These are phyloP conservation scores for Peromyscus aztecus DNA, from an alignment of 2,797 vertebrate species.

Conservation along the genomic window DNA sequence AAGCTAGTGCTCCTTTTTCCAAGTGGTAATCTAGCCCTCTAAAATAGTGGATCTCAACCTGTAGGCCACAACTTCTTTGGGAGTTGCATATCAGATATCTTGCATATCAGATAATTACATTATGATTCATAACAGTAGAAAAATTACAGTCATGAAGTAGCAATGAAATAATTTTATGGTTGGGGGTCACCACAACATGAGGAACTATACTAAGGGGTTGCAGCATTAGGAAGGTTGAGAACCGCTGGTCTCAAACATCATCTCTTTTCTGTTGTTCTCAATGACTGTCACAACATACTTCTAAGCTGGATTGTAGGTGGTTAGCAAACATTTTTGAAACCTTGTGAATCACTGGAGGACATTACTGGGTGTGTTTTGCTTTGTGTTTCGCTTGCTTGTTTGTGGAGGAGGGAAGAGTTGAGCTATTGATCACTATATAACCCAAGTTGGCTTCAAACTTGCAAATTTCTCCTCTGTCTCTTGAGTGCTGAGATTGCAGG, in stretches of 20 bases:
- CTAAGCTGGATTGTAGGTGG: background rate
- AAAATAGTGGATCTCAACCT: background rate
- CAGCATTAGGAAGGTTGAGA: background rate
- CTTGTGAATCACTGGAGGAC: background rate
- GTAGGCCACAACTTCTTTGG: background rate
- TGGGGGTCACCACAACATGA: background rate
- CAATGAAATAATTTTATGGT: background rate
- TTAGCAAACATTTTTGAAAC: background rate
- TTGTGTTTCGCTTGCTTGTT: background rate
- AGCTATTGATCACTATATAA: background rate
- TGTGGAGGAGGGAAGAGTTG: background rate
- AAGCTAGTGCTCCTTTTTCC: slow-evolving; percentile 1
- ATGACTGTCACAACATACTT: background rate
- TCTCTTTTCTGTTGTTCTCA: background rate
- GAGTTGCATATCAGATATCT: background rate
- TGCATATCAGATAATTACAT: background rate
- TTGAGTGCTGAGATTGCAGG: background rate
- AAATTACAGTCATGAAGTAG: background rate
- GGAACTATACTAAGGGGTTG: background rate
- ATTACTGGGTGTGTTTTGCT: background rate
- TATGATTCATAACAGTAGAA: background rate
- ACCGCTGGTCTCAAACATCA: background rate
- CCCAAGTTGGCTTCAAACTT: background rate
- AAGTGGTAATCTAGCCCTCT: background rate
- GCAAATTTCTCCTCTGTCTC: background rate